Base-by-base conservation (phyloP, 2,888 invertebrate genomes). In the Eremobia ochroleuca region DNA sequence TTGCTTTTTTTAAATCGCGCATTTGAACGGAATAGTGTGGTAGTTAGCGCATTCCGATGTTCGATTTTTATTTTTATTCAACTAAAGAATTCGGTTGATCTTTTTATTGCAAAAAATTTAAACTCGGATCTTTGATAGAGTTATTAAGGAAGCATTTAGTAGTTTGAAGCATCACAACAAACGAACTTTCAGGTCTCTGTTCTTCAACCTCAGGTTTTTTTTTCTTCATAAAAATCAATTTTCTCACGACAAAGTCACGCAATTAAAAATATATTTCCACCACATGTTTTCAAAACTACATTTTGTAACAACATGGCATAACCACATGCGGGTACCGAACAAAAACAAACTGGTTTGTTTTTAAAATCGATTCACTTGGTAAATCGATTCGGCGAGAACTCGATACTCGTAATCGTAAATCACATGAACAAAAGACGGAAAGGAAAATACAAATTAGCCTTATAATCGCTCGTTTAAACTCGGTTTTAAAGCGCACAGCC, bases 381-480 rank as follows among this genome's bases (percentile, higher is more conserved):
- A 93, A 94, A 92, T 92, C 92, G 94, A 93, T 92, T 92, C 90
- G 88, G 90, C 89, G 88, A 90, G 92, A 92, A 92, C 91, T 92
- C 92, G 94, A 93, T 92, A 92, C 93, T 91, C 90, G 91, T 89
- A 92, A 90, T 94, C 95, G 92, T 96, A 96, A 96, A 96, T 96
- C 96, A 95, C 88, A 88, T 86, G 93, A 96, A 96, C 96, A 96
- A 96, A 96, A 94, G 95, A 94, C 95, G 95, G 96, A 94, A 95
- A 95, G 92, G 92, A 91, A 93, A 94, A 94, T 94, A 95, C 96
- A 96, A 96, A 96, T 96, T 96, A 95, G 93, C 93, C 96, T 92
- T 95, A 94, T 96, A 95, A 95, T 96, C 93, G 94, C 86, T 91
- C 90, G 92, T 93, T 94, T 93, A 92, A 92, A 90, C 89, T 81